Evolutionary conservation across 2,888 invertebrate species (phyloP), one percentile per base, ranked within the genome.

Genomic region (Globia sparganii): DNA sequence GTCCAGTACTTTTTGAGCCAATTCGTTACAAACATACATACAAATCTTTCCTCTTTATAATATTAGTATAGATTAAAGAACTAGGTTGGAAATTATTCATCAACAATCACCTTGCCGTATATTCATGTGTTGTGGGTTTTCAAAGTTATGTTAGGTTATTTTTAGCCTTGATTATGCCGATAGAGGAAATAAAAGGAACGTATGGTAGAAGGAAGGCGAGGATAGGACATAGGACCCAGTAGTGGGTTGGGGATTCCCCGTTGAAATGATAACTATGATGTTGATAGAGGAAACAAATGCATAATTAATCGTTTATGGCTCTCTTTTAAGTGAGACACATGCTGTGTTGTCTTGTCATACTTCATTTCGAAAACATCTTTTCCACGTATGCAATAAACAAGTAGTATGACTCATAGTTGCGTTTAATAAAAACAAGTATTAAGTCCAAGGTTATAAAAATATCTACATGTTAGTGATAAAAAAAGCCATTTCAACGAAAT

Each of bases 371-470:
- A 25, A 68, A 37, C 1, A 28, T 70, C 0, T 62, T 73, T 46
- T 43, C 53, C 31, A 21, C 5, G 1, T 28, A 53, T 25, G 25
- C 15, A 37, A 43, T 64, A 68, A 59, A 56, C 21, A 64, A 72
- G 21, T 43, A 2, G 3, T n/a, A 65, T 69, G 53, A 69, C 31
- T 71, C 62, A 71, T 8, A 53, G 1, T 9, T 21, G 49, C 34
- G 49, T 53, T 28, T 8, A 4, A 59, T 58, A 8, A 72, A 70
- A 71, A 61, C 40, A 58, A 71, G 28, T 64, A 62, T 49, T 71
- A 15, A 71, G 58, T 18, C 58, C 34, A 59, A 81, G 58, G 82
- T 71, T 77, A 68, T 61, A 37, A 71, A 71, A 67, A 76, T 49
- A 81, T n/a, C 0, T 2, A 28, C 18, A 28, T 6, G 40, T 56